phyloP scores from a whole-genome alignment of 2,797 vertebrate species.

The Xyrichtys novacula region DNA sequence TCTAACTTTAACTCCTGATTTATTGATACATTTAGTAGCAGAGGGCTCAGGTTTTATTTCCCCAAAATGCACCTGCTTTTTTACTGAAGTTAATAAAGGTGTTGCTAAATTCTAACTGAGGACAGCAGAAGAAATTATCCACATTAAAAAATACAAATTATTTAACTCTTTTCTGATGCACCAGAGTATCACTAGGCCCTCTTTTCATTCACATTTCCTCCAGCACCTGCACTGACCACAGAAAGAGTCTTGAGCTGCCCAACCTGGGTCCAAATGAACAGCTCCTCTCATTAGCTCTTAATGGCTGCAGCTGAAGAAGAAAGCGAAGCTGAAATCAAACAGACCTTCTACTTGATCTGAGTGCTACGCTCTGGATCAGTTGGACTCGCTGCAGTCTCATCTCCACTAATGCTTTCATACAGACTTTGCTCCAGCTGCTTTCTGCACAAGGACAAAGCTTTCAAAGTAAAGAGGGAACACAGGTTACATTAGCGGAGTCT shows the following conservation, averaged over 20 bases:
- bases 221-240: slow-evolving; percentile 19
- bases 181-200: background rate
- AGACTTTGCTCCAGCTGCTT: slow-evolving; percentile 46
- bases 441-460: slow-evolving; percentile 72
- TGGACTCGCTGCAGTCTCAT: slow-evolving; percentile 57
- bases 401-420: slow-evolving; percentile 62
- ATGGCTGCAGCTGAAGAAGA: slow-evolving; percentile 60
- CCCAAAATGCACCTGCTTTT: background rate
- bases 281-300: slow-evolving; percentile 63
- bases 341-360: slow-evolving; percentile 73
- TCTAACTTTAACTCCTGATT: background rate
- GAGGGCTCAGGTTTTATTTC: background rate
- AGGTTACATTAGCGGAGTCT: slow-evolving; percentile 59
- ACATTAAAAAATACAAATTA: slow-evolving; percentile 1
- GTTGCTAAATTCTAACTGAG: background rate
- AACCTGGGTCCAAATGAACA: slow-evolving; percentile 48
- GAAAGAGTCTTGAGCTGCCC: slow-evolving; percentile 1
- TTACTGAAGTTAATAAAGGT: background rate
- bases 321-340: slow-evolving; percentile 55
- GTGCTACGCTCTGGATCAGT: slow-evolving; percentile 47
- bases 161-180: background rate
- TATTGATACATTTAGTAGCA: background rate
- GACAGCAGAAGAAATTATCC: background rate
- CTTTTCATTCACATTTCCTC: slow-evolving; percentile 27
- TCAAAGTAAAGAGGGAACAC: slow-evolving; percentile 66